phyloP scores from a whole-genome alignment of 92 coral and sea anemone genomes.

The Plumapathes pennacea region DNA sequence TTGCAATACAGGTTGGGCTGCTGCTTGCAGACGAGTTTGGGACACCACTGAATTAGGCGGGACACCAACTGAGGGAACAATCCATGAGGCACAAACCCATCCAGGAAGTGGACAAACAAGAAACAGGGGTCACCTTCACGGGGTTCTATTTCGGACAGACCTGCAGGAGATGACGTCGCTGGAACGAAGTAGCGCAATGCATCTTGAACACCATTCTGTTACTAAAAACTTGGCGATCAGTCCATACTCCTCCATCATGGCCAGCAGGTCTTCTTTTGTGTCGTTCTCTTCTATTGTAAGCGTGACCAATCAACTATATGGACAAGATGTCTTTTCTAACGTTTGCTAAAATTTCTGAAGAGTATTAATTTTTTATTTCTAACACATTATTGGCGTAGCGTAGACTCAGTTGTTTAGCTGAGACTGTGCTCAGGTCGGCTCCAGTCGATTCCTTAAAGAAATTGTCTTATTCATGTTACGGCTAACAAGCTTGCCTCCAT shows the following conservation, averaged over 20 bases:
- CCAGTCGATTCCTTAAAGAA: too few relatives aligned
- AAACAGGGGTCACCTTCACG: constrained; percentile 45
- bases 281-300: constrained; percentile 8
- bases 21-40: constrained; percentile 51
- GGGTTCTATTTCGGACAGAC: constrained; percentile 53
- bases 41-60: constrained; percentile 59
- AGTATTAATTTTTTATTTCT: too few relatives aligned
- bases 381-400: too few relatives aligned
- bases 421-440: too few relatives aligned
- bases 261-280: constrained; percentile 7
- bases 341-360: too few relatives aligned
- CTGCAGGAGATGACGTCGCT: constrained; percentile 71
- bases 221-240: constrained; percentile 26
- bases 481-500: too few relatives aligned
- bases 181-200: constrained; percentile 90
- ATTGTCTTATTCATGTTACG: too few relatives aligned
- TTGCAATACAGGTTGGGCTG: constrained; percentile 72
- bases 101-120: constrained; percentile 66
- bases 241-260: constrained; percentile 25
- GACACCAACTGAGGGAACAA: constrained; percentile 68
- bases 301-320: constrained; percentile 10
- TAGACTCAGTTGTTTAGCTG: too few relatives aligned
- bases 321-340: constrained; percentile 12
- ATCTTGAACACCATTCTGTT: too few relatives aligned
- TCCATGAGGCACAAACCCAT: constrained; percentile 85